Percentiles rank a stretch among this genome's conserved stretches.
Conservation (phyloP, 2,797 vertebrate genomes). For the Erethizon dorsatum region DNA sequence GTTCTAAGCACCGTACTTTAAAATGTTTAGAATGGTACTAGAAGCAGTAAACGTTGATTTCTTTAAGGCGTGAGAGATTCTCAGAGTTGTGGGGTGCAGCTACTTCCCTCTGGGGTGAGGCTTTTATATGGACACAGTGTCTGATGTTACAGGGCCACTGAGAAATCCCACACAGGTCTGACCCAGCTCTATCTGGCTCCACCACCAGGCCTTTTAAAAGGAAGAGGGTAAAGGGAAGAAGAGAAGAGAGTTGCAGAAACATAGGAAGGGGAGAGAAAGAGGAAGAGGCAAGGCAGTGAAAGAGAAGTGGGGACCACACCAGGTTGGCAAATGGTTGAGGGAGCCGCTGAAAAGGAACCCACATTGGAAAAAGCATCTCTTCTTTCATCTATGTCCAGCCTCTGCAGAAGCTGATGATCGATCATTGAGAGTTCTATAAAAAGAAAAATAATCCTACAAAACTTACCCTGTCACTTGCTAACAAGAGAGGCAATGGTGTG, state of each 20-base stretch:
- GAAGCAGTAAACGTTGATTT: not conserved
- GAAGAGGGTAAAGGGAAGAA: conserved; percentile 12
- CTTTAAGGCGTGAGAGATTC: not conserved
- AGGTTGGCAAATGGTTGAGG: not conserved
- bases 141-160: not conserved
- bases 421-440: not conserved
- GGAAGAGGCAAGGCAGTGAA: not conserved
- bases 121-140: not conserved
- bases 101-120: not conserved
- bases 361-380: not conserved
- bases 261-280: not conserved
- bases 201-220: not conserved
- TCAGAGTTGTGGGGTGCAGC: not conserved
- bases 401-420: not conserved
- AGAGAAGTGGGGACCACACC: not conserved
- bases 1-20: not conserved
- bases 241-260: not conserved
- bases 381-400: not conserved
- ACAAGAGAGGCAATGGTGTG: not conserved
- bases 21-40: not conserved
- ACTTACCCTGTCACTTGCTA: not conserved
- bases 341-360: not conserved
- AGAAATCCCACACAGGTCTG: conserved; percentile 12
- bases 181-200: not conserved
- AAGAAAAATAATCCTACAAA: not conserved